These are phyloP conservation scores for Siphlonurus alternatus DNA, from an alignment of 2,888 invertebrate genomes.

Conservation along the genomic window DNA sequence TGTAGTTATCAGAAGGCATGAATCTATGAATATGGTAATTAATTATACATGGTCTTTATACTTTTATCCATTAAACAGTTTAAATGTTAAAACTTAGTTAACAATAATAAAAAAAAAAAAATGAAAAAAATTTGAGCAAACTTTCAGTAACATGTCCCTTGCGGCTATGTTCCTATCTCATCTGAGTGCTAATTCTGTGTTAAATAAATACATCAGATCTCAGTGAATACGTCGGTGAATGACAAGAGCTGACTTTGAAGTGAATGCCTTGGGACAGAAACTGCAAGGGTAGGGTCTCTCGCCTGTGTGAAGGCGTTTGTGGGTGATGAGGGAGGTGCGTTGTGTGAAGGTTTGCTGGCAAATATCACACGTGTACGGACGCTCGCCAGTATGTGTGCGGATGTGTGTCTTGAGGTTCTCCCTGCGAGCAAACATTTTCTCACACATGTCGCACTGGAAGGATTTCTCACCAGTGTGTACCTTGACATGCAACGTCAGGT, in stretches of 20 bases:
- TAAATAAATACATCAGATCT: too few species aligned
- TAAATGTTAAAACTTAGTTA: too few species aligned
- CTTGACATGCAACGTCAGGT: constrained; percentile 19
- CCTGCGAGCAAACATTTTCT: background rate
- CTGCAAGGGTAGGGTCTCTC: constrained; percentile 39
- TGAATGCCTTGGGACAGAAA: constrained; percentile 41
- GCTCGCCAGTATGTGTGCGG: background rate
- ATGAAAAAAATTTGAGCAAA: too few species aligned
- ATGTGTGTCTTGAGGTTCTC: background rate
- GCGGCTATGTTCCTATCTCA: too few species aligned
- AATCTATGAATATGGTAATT: too few species aligned
- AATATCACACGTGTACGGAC: constrained; percentile 8
- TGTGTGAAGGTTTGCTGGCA: constrained; percentile 24
- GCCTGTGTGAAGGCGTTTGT: constrained; percentile 42
- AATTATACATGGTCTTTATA: too few species aligned
- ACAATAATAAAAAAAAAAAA: too few species aligned
- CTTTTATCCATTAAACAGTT: too few species aligned
- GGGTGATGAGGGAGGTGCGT: constrained; percentile 40
- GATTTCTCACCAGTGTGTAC: constrained; percentile 20
- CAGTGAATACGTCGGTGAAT: constrained; percentile 32
- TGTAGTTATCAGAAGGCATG: too few species aligned
- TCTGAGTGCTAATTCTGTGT: too few species aligned
- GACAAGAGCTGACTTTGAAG: constrained; percentile 41
- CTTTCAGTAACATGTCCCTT: too few species aligned
- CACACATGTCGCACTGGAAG: background rate